phyloP scores from a whole-genome alignment of 2,888 invertebrate genomes.

The Salpingus planirostris region DNA sequence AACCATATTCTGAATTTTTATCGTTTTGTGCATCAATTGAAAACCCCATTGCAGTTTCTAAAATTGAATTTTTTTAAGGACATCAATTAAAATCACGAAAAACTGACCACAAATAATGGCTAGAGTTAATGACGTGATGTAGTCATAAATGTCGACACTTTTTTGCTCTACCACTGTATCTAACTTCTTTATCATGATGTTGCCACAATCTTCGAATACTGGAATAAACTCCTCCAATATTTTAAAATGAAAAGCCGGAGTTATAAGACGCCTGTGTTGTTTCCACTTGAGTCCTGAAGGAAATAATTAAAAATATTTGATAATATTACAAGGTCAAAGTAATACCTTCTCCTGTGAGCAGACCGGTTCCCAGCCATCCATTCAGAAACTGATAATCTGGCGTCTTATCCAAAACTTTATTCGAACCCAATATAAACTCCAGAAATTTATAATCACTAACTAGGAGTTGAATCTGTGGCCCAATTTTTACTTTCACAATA shows the following conservation, averaged over 20 bases:
- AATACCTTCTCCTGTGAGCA: slow-evolving; percentile 22
- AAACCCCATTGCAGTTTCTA: slow-evolving; percentile 79
- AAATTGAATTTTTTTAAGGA: background rate
- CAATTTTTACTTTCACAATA: slow-evolving; percentile 8
- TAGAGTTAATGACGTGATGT: slow-evolving; percentile 51
- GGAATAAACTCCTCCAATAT: slow-evolving; percentile 64
- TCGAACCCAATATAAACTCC: slow-evolving; percentile 36
- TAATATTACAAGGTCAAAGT: no score
- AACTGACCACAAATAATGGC: slow-evolving; percentile 54
- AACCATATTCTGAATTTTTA: slow-evolving; percentile 7
- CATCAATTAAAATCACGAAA: slow-evolving; percentile 5
- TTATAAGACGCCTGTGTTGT: slow-evolving; percentile 58
- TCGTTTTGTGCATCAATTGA: slow-evolving; percentile 39
- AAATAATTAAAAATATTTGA: no score
- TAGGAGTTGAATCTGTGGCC: slow-evolving; percentile 15
- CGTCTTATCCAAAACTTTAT: slow-evolving; percentile 21
- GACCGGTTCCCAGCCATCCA: slow-evolving; percentile 25
- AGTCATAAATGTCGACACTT: slow-evolving; percentile 52
- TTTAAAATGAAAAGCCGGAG: slow-evolving; percentile 72
- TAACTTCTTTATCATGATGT: slow-evolving; percentile 50
- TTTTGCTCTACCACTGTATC: slow-evolving; percentile 35
- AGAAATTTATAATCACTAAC: slow-evolving; percentile 52
- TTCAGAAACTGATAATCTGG: slow-evolving; percentile 18
- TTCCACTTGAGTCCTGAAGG: slow-evolving; percentile 53
- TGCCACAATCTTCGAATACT: slow-evolving; percentile 57